Evolutionary conservation across 2,113 vertebrate genomes (phyloP).

Genomic region (Chinchilla lanigera): DNA sequence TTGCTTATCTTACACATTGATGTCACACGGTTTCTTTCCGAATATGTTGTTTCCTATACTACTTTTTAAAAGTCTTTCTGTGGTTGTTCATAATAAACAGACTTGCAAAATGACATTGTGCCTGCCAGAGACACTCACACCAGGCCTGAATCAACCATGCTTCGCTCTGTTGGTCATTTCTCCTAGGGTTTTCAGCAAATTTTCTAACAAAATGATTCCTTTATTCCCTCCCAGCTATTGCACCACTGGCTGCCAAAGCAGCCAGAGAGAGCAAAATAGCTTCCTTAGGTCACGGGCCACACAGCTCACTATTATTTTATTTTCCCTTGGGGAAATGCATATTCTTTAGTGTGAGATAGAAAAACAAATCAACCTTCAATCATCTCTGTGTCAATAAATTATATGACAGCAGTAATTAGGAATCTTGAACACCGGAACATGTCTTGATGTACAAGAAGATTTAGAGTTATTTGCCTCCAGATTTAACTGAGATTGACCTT

Average conservation of each 20-base stretch:
- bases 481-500: not conserved
- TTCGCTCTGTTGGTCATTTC: not conserved
- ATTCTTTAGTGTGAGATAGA: not conserved
- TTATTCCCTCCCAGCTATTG: not conserved
- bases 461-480: not conserved
- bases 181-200: not conserved
- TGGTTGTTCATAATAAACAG: not conserved
- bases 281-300: not conserved
- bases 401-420: not conserved
- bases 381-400: conserved; percentile 2
- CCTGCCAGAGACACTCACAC: not conserved
- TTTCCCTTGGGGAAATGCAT: not conserved
- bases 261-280: not conserved
- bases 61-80: not conserved
- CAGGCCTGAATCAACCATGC: not conserved
- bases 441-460: not conserved
- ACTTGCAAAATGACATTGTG: not conserved
- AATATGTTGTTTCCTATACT: not conserved
- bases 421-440: not conserved
- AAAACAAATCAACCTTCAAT: conserved; percentile 1
- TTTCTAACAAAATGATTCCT: not conserved
- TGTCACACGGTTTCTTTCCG: not conserved
- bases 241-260: not conserved
- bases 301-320: not conserved
- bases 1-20: not conserved